Percentiles rank a stretch among this genome's conserved stretches.
These are phyloP conservation scores for Trisateles emortualis DNA, from an alignment of 2,888 invertebrate genomes.

Conservation along the genomic window DNA sequence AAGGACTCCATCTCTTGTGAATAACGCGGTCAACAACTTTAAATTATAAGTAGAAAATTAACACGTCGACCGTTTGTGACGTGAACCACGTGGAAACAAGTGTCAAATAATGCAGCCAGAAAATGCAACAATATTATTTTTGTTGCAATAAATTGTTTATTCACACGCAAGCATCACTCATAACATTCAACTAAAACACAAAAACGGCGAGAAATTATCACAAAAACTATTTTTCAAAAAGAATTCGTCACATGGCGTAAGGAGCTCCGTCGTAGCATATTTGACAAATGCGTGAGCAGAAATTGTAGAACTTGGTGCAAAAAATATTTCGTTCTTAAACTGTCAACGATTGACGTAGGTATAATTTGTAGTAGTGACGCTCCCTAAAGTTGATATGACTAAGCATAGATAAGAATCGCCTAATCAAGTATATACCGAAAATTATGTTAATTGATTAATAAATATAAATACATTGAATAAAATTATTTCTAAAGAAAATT, in stretches of 20 bases:
- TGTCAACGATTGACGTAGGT: too few relatives aligned
- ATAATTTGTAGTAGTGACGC: too few relatives aligned
- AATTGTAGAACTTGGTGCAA: conserved; percentile 7
- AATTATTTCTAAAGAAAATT: too few relatives aligned
- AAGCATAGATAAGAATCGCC: neutral
- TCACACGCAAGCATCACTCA: conserved; percentile 51
- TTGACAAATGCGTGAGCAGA: conserved; percentile 45
- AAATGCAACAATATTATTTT: conserved; percentile 50
- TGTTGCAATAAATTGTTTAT: conserved; percentile 40
- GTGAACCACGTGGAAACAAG: conserved; percentile 83
- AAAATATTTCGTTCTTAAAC: conserved; percentile 34
- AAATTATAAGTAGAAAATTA: conserved; percentile 61
- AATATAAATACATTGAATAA: too few relatives aligned
- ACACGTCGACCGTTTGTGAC: conserved; percentile 81
- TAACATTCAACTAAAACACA: conserved; percentile 47
- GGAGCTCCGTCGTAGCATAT: conserved; percentile 52
- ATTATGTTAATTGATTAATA: too few relatives aligned
- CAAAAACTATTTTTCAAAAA: conserved; percentile 36
- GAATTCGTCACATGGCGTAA: conserved; percentile 55
- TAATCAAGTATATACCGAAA: too few relatives aligned
- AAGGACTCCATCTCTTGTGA: conserved; percentile 74
- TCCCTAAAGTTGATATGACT: neutral
- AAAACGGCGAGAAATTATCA: conserved; percentile 32
- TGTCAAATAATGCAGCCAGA: conserved; percentile 68
- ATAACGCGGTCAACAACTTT: conserved; percentile 54